Conservation (phyloP, 2,113 vertebrate genomes). For the Euleptes europaea region DNA sequence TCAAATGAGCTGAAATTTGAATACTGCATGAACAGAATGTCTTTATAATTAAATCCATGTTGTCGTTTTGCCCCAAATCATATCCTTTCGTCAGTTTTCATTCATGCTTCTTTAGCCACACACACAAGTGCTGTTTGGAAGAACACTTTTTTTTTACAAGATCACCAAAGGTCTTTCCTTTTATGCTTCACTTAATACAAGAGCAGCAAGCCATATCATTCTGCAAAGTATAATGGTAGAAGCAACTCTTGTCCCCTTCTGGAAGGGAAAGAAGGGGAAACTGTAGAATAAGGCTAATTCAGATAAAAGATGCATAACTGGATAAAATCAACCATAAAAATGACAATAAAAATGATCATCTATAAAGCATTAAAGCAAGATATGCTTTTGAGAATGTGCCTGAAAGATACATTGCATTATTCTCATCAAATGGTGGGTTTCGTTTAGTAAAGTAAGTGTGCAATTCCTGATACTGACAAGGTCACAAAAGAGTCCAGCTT, state of each 20-base stretch:
- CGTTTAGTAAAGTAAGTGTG: neutral
- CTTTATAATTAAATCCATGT: conserved; percentile 7
- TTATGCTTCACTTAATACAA: neutral
- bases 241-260: neutral
- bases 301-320: neutral
- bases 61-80: neutral
- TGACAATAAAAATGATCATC: neutral
- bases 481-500: neutral
- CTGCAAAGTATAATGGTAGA: neutral
- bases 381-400: neutral
- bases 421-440: neutral
- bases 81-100: neutral
- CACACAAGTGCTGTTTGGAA: neutral
- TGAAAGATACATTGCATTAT: neutral
- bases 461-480: conserved; percentile 24
- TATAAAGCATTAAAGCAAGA: neutral
- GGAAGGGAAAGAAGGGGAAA: neutral
- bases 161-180: neutral
- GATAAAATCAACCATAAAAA: neutral
- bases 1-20: neutral
- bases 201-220: neutral
- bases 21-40: neutral
- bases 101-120: neutral
- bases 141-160: neutral
- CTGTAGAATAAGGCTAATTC: neutral